A percentile compares a stretch with the other conserved stretches of the same genome.
Conservation (phyloP, 2,888 invertebrate species). For the Allolobophora icterica region DNA sequence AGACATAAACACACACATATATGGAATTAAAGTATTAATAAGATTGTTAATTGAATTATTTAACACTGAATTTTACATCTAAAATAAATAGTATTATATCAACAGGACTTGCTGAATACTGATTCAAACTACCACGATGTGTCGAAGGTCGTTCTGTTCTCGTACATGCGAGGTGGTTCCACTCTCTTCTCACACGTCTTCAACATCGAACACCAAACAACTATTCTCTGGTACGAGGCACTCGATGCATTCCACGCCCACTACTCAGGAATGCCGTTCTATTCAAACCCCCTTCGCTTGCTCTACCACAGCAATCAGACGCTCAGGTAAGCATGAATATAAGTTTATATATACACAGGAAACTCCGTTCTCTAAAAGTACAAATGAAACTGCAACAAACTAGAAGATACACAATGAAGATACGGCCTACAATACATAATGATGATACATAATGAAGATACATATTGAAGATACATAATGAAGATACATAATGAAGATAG, state of each 20-base stretch:
- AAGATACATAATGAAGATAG: too few species aligned
- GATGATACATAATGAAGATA: too few species aligned
- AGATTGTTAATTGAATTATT: too few species aligned
- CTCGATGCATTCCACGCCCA: conserved; percentile 26
- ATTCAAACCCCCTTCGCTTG: neutral
- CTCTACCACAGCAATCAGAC: conserved; percentile 28
- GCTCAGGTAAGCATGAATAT: neutral
- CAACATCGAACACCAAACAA: conserved; percentile 31
- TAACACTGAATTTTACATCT: neutral
- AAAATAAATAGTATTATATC: neutral
- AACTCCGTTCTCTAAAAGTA: too few species aligned
- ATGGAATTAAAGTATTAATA: too few species aligned
- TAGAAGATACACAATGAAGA: too few species aligned
- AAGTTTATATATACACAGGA: too few species aligned
- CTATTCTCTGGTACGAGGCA: conserved; percentile 33
- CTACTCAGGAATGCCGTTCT: neutral
- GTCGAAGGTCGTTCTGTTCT: conserved; percentile 28
- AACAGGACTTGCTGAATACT: neutral
- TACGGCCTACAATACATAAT: too few species aligned
- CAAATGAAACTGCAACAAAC: too few species aligned
- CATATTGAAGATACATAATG: too few species aligned
- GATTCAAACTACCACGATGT: neutral
- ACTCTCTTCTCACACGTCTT: conserved; percentile 34
- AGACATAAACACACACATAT: too few species aligned
- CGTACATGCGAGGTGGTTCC: conserved; percentile 38